Base-by-base conservation (phyloP, 1,140 invertebrate genomes). In the Trichonephila clavipes region DNA sequence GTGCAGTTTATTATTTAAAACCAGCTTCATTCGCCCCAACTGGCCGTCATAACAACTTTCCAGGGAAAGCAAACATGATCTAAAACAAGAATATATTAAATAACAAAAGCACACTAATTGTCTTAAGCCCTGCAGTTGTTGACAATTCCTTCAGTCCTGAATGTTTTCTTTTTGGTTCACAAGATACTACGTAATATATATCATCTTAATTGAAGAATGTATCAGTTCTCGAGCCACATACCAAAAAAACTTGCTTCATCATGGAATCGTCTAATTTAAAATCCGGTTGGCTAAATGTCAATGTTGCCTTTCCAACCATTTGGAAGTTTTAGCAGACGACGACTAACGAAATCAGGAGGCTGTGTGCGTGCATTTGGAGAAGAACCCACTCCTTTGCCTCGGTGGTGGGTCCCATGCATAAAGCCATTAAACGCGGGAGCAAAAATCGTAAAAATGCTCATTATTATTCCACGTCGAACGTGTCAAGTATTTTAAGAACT, bases 401-500 rank as follows among this genome's bases (percentile, higher is more conserved):
- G 85, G 85, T 87, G 85, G 85, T 62, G 28, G 85, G 85, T 87
- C 85, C 61, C 61, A 64, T 87, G 85, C 85, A 64, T 87, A 40
- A 87, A 87, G 59, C 61, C 85, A 87, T 87, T 87, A 87, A 87
- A 87, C 61, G 85, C n/a, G n/a, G 28, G 85, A 64, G 58, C 61
- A 64, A 64, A 64, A 87, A 87, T 87, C 85, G 61, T 87, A 87
- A 87, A 87, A 87, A 87, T 21, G 28, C 85, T 87, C 85, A 87
- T 87, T 87, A 87, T 64, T 87, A 87, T 87, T 87, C 85, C 85
- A 34, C 58, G 58, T 34, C 34, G 61, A 59, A 87, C 85, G 85
- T 87, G 85, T 87, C 85, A 87, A 87, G 85, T 87, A 87, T 87
- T 87, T 87, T 87, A 87, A 87, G 85, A 64, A 87, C 85, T 40